Evolutionary conservation across 1,140 invertebrate genomes (phyloP), one percentile per base, ranked within the genome.

Genomic region (Paraescarpia echinospica): DNA sequence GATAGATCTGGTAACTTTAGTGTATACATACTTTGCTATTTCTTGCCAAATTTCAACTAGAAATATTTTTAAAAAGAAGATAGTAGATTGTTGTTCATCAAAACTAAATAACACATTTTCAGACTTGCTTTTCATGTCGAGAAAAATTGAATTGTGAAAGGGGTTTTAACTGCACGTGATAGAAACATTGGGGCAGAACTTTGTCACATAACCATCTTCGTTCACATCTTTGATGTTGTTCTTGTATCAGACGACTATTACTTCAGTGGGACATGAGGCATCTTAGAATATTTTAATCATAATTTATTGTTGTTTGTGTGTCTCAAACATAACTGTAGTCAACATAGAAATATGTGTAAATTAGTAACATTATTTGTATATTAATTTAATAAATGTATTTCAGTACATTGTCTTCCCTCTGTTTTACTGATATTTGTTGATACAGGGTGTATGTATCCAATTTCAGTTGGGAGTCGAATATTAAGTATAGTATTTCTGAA

Each of bases 341-440:
- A 77, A 77, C 4, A 27, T 77, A 27, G n/a, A n/a, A n/a, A n/a
- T n/a, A n/a, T n/a, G n/a, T n/a, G n/a, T n/a, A n/a, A n/a, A n/a
- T n/a, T 77, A 77, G 22, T 77, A 77, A 77, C 59, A 77, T 77
- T 77, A 77, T 77, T 77, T 77, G 59, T 77, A 77, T 77, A 77
- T 77, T 77, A 77, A 77, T 77, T 77, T 77, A 77, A 77, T 77
- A 77, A 77, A 77, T 77, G 59, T 77, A 77, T 77, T 77, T 77
- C 59, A 77, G 4, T 77, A 77, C 8, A 77, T 77, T 22, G 9
- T 77, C 59, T 77, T 77, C 59, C 22, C 27, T 77, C 59, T 77
- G 59, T 77, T 77, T 6, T 77, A 77, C 18, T n/a, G n/a, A 77
- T 77, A 31, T 27, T 77, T 77, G n/a, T n/a, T n/a, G n/a, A n/a